Conservation (phyloP, 53 echinoderm and acorn worm genomes). For the Holothuria scabra region DNA sequence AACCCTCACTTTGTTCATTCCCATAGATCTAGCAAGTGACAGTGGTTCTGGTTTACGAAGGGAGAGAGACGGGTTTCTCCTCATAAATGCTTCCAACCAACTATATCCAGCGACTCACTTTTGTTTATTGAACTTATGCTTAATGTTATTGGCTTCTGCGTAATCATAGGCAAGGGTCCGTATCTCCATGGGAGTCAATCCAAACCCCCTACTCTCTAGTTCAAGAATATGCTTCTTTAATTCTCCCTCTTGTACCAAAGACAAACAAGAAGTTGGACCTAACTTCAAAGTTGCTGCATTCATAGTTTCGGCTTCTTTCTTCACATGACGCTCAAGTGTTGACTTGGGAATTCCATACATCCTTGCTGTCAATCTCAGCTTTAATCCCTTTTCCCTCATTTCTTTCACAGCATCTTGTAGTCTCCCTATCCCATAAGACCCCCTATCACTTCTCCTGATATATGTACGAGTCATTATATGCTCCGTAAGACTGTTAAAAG, state of each 20-base stretch:
- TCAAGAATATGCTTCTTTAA: constrained; percentile 23
- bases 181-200: background rate
- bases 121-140: constrained; percentile 57
- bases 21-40: constrained; percentile 42
- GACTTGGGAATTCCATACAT: no score
- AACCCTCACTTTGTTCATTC: constrained; percentile 52
- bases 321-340: no score
- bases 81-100: constrained; percentile 56
- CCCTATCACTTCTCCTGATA: no score
- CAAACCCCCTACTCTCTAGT: constrained; percentile 43
- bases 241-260: constrained; percentile 43
- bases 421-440: no score
- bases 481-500: no score
- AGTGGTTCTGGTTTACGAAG: constrained; percentile 40
- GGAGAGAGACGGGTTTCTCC: constrained; percentile 29
- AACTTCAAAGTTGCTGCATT: no score
- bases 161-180: constrained; percentile 42
- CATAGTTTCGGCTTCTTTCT: no score
- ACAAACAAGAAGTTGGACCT: no score
- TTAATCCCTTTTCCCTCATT: no score
- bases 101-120: constrained; percentile 25
- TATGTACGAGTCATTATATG: no score
- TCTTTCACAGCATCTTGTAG: no score
- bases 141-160: constrained; percentile 46
- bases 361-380: no score